Evolutionary conservation across 1,140 invertebrate genomes (phyloP).

Genomic region (Ladona fulva): DNA sequence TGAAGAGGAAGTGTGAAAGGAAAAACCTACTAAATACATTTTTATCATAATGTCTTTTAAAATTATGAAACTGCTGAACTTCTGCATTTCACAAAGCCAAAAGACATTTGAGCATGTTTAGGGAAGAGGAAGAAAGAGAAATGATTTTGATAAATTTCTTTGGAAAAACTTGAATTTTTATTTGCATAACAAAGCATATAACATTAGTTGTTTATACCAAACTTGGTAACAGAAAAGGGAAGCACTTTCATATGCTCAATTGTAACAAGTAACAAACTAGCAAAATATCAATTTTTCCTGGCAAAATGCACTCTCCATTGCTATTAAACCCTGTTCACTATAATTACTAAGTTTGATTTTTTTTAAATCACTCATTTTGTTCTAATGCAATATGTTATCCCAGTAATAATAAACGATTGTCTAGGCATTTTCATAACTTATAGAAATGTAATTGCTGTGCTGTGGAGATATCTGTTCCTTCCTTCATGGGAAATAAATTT

Average conservation of each 20-base stretch:
- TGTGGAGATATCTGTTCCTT: not conserved
- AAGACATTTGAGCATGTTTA: no score
- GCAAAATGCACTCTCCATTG: slow-evolving; percentile 4
- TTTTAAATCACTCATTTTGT: not conserved
- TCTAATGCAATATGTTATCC: not conserved
- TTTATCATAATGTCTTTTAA: no score
- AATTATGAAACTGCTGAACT: no score
- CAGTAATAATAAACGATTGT: not conserved
- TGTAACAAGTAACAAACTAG: not conserved
- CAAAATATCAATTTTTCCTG: not conserved
- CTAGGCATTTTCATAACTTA: not conserved
- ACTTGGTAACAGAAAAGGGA: slow-evolving; percentile 14
- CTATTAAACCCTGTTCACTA: slow-evolving; percentile 5
- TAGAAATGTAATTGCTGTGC: not conserved
- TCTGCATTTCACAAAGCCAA: no score
- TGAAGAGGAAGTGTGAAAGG: no score
- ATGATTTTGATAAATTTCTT: slow-evolving; percentile 16
- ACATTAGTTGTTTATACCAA: slow-evolving; percentile 11
- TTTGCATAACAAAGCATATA: slow-evolving; percentile 11
- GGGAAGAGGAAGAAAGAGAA: slow-evolving; percentile 12
- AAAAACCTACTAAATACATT: no score
- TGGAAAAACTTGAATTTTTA: slow-evolving; percentile 19
- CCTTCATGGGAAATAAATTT: not conserved
- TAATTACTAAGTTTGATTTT: not conserved
- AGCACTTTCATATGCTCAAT: slow-evolving; percentile 17